Evolutionary conservation across 2,888 invertebrate genomes (phyloP).

Genomic region (Polymixis flavicincta): DNA sequence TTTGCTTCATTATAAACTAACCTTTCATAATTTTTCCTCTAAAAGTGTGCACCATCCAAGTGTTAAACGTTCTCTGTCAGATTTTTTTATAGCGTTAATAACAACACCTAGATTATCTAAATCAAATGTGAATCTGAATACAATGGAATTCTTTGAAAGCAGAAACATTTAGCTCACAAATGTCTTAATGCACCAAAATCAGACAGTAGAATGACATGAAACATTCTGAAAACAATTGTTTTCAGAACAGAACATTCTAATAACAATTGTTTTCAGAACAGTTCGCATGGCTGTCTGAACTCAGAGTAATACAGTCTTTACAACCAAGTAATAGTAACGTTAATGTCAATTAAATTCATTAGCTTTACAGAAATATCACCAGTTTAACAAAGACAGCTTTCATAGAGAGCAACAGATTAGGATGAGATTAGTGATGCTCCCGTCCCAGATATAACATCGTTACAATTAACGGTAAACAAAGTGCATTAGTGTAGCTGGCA

Average conservation of each 20-base stretch:
- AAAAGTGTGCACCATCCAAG: not conserved
- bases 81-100: not conserved
- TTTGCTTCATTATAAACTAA: not conserved
- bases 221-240: constrained; percentile 22
- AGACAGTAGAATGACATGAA: constrained; percentile 12
- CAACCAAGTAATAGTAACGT: constrained; percentile 6
- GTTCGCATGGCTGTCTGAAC: constrained; percentile 17
- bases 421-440: constrained; percentile 41
- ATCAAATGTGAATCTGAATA: not conserved
- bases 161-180: constrained; percentile 12
- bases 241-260: constrained; percentile 14
- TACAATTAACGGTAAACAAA: constrained; percentile 57
- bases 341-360: constrained; percentile 49
- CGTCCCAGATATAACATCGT: constrained; percentile 45
- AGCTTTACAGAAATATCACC: constrained; percentile 37
- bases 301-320: not conserved
- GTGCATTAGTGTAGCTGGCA: constrained; percentile 50
- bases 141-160: constrained; percentile 8
- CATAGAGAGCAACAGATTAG: constrained; percentile 26
- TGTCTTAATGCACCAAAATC: not conserved
- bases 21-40: not conserved
- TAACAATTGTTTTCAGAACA: constrained; percentile 21
- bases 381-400: constrained; percentile 34
- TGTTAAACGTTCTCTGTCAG: not conserved
- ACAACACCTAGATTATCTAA: constrained; percentile 11